Evolutionary conservation across 2,113 vertebrate species (phyloP), one percentile per base, ranked within the genome.

Genomic region (Antidorcas marsupialis): DNA sequence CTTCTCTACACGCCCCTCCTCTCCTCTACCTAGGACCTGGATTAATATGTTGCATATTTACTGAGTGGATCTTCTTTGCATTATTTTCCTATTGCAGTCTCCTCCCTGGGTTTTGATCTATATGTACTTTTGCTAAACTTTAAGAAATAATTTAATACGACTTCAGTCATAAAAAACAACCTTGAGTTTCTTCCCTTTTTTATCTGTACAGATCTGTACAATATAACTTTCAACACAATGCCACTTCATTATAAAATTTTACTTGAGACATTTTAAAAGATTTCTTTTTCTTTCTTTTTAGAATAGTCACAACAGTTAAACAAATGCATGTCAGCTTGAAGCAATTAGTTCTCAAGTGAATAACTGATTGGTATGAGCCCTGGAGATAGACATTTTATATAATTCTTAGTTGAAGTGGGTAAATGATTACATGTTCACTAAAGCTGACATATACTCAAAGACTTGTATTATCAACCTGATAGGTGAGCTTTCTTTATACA

Each of bases 301-400:
- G 82, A 96, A 52, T 95, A 91, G 33, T 81, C 6, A 59, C 10
- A 95, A 79, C 57, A 94, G 25, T 67, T 74, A 90, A 92, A 94
- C 47, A 79, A 50, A 83, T 87, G 45, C 21, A 87, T 84, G 33
- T 43, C 25, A 55, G 7, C 86, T 43, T 94, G n/a, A 94, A 83
- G 23, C 25, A 90, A 89, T 93, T 95, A 94, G 59, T 78, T 92
- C 47, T 93, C 33, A 81, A 71, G 47, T 90, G 81, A 97, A 85
- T 84, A 91, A 95, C 17, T 89, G n/a, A 93, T 3, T 59, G 53
- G 11, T 87, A 93, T 60, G 14, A 86, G 43, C 4, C 9, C 53
- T 88, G 10, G 67, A 93, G 43, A 81, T 6, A 96, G 64, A 88
- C 10, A 95, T 89, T 84, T 97, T 92, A 87, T 78, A 50, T 94